phyloP scores from a whole-genome alignment of 2,113 vertebrate species.

The Sylvilagus bachmani region DNA sequence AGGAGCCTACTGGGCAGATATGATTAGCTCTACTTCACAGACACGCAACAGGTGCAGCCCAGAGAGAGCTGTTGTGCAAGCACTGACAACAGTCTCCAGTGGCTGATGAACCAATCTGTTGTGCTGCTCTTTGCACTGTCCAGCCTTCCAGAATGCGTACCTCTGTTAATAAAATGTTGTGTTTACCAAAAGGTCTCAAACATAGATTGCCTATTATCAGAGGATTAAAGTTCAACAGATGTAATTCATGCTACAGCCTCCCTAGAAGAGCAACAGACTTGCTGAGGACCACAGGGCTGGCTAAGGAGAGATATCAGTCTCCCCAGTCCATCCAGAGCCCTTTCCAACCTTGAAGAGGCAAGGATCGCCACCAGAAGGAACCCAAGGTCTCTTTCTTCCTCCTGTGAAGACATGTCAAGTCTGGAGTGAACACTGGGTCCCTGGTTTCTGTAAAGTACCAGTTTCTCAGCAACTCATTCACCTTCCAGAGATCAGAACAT shows the following conservation, averaged over 20 bases:
- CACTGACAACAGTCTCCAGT: not conserved
- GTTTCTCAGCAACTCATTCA: not conserved
- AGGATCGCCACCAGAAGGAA: not conserved
- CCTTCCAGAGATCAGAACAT: not conserved
- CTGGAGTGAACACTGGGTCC: not conserved
- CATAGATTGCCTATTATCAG: conserved; percentile 23
- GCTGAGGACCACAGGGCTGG: not conserved
- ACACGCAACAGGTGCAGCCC: not conserved
- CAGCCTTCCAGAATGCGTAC: not conserved
- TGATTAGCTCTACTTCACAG: conserved; percentile 15
- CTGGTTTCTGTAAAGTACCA: not conserved
- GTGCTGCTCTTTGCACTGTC: not conserved
- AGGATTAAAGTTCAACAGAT: conserved; percentile 35
- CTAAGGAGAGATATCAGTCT: not conserved
- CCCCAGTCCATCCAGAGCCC: not conserved
- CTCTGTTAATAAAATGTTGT: not conserved
- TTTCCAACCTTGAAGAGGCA: not conserved
- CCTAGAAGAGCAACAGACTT: conserved; percentile 10
- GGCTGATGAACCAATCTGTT: not conserved
- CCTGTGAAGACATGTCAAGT: not conserved
- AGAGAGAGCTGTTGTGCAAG: not conserved
- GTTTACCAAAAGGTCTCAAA: conserved; percentile 39
- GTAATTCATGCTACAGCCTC: conserved; percentile 19
- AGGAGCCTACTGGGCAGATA: conserved; percentile 31
- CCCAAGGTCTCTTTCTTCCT: not conserved